phyloP scores from a whole-genome alignment of 92 coral and sea anemone species.

The Parazoanthus swiftii region DNA sequence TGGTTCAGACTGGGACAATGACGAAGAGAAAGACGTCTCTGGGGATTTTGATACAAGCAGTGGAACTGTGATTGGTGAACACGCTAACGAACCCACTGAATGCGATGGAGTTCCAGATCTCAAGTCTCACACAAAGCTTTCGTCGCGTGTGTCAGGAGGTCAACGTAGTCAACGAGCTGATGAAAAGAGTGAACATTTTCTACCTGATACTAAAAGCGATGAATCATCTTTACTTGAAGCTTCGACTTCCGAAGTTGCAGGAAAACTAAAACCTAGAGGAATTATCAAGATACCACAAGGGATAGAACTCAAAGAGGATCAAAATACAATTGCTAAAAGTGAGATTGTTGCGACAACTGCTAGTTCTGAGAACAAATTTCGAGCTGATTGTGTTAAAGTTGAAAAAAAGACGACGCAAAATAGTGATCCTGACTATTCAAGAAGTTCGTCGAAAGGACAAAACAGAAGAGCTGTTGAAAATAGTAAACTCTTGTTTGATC shows the following conservation, averaged over 20 bases:
- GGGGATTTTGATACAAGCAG: background rate
- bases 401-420: conserved; percentile 5
- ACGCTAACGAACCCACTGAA: background rate
- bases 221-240: conserved; percentile 6
- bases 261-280: conserved; percentile 60
- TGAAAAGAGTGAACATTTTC: background rate
- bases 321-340: conserved; percentile 19
- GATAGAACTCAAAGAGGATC: conserved; percentile 39
- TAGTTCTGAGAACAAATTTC: background rate
- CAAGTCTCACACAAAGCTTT: background rate
- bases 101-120: background rate
- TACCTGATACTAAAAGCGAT: background rate
- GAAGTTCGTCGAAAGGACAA: conserved; percentile 26
- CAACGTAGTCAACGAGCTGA: background rate
- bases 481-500: conserved; percentile 30
- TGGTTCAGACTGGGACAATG: conserved; percentile 40
- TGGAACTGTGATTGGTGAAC: background rate
- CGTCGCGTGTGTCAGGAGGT: background rate
- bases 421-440: conserved; percentile 17
- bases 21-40: conserved; percentile 9
- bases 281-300: conserved; percentile 78
- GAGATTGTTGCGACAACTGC: background rate
- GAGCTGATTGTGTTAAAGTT: conserved; percentile 11
- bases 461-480: background rate
- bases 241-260: background rate